These are phyloP conservation scores for Girardia tigrina DNA, from an alignment of 2,888 invertebrate species.

Conservation along the genomic window DNA sequence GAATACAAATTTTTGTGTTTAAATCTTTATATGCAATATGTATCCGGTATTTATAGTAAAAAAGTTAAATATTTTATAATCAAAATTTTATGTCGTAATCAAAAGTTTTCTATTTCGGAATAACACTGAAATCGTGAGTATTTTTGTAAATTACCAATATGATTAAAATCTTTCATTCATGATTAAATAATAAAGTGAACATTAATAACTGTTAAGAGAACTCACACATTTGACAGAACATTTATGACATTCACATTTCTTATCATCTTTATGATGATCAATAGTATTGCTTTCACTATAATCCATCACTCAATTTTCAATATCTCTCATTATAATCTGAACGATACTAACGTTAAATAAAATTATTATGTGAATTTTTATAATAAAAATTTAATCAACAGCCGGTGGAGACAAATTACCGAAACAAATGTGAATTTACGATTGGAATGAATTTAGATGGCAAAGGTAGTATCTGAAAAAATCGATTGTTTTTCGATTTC, in stretches of 20 bases:
- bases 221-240: too few relatives aligned
- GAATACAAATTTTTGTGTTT: too few relatives aligned
- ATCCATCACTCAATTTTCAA: not conserved
- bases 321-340: not conserved
- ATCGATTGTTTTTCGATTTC: not conserved
- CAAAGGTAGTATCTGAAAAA: not conserved
- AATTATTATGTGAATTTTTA: not conserved
- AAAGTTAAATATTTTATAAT: too few relatives aligned
- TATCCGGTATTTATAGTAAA: too few relatives aligned
- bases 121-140: too few relatives aligned
- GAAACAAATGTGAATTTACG: constrained; percentile 14
- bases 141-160: too few relatives aligned
- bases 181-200: too few relatives aligned
- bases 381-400: not conserved
- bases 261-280: not conserved
- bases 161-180: too few relatives aligned
- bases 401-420: not conserved
- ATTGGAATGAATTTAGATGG: not conserved
- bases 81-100: too few relatives aligned
- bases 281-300: not conserved
- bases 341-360: not conserved
- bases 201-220: too few relatives aligned
- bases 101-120: too few relatives aligned
- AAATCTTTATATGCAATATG: too few relatives aligned
- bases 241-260: not conserved